Base-by-base conservation (phyloP, 2,797 vertebrate genomes). In the Rhynchotus rufescens region DNA sequence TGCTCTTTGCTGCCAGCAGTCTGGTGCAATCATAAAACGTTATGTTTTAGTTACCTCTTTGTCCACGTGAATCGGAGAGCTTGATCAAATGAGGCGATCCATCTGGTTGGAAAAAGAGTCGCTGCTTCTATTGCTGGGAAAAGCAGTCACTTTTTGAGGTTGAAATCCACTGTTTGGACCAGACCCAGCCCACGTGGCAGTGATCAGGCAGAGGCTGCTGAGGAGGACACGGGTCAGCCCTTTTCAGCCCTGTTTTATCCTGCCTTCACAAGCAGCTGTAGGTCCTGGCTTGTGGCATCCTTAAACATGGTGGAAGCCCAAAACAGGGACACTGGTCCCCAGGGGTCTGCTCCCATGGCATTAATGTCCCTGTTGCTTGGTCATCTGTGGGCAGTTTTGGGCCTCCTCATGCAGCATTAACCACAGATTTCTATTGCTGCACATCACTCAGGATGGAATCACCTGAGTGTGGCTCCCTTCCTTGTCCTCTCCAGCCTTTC, bases 381-480 rank as follows among this genome's bases (percentile, higher is more conserved):
- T 11, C 20, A 20, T 3, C 7, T 86, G 17, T 22, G 32, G 26
- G 32, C 23, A 14, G 1, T 1, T 0, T 5, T 54, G 52, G 51
- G 38, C 22, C 12, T 30, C 4, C 59, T 85, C 1, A 0, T 2
- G 0, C 32, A 23, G 9, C 52, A 17, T 30, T 54, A 54, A 54
- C 8, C 8, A 30, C 15, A 30, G 26, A 30, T 52, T 28, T 52
- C 51, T 28, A 52, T 11, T 8, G 14, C 26, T 15, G 9, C 51
- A 16, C 25, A 14, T 16, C 11, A 16, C 51, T 28, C 51, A 30
- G 44, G 12, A 28, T 3, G 6, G 56, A 32, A 21, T 57, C n/a
- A 12, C n/a, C 30, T n/a, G 56, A 57, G 45, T 4, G 8, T 40
- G 16, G 22, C 12, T 52, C 20, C 2, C 7, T 64, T 76, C 47